Percentiles rank a stretch among this genome's conserved stretches.
Evolutionary conservation across 2,113 vertebrate genomes (phyloP).

Genomic region (Elgaria multicarinata): DNA sequence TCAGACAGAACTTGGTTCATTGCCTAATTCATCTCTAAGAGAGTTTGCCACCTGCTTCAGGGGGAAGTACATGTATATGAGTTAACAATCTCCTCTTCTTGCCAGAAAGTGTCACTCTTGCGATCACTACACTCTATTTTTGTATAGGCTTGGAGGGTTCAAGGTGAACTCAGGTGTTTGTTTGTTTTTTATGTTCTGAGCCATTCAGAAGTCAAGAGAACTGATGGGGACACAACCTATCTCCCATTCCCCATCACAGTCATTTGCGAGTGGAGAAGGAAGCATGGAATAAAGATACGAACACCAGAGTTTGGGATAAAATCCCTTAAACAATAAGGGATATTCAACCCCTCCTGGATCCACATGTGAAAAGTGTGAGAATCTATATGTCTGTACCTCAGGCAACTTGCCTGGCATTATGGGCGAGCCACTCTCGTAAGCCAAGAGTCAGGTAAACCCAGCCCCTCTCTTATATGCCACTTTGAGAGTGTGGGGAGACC

Average conservation of each 20-base stretch:
- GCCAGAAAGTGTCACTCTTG: neutral
- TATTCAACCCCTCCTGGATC: no score
- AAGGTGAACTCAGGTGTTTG: neutral
- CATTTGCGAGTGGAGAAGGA: no score
- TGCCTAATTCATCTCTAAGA: neutral
- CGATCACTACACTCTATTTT: neutral
- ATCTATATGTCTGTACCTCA: no score
- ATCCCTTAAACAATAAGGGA: no score
- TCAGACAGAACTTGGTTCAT: neutral
- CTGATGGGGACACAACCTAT: neutral
- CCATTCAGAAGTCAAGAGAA: neutral
- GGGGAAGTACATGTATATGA: neutral
- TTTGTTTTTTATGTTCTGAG: neutral
- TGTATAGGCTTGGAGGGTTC: neutral
- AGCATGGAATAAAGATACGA: no score
- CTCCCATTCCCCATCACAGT: neutral
- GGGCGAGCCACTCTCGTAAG: no score
- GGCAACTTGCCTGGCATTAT: no score
- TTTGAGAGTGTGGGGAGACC: no score
- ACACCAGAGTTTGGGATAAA: no score
- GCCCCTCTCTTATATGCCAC: no score
- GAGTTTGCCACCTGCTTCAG: neutral
- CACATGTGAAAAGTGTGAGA: no score
- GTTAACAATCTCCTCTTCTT: neutral
- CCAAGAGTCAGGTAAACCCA: no score